Evolutionary conservation across 2,888 invertebrate genomes (phyloP).

Genomic region (Alentia gelatinosa): DNA sequence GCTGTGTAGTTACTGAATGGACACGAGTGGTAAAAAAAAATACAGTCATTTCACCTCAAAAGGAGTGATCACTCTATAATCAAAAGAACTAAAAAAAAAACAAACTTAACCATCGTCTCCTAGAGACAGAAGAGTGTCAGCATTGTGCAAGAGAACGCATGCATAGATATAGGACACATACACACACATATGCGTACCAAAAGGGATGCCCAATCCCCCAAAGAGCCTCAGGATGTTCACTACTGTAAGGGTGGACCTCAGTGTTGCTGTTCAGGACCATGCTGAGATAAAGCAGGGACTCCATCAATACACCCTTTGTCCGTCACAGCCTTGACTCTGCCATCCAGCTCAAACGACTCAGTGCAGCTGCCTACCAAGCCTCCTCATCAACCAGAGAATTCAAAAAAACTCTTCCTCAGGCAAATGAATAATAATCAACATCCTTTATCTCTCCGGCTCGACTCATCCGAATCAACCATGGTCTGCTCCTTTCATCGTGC

Average conservation of each 20-base stretch:
- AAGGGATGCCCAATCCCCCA: no score
- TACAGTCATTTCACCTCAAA: background rate
- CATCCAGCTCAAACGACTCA: constrained; percentile 10
- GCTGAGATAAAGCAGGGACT: no score
- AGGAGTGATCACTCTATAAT: background rate
- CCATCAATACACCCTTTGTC: no score
- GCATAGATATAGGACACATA: no score
- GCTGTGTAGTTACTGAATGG: background rate
- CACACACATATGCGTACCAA: no score
- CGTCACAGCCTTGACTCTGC: background rate
- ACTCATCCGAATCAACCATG: background rate
- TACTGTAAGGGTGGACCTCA: no score
- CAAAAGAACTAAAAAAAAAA: background rate
- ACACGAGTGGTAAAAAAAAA: background rate
- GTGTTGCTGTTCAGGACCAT: background rate
- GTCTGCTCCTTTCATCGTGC: background rate
- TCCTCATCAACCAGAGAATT: background rate
- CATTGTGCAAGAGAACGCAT: no score
- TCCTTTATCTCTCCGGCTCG: background rate
- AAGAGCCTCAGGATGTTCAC: no score
- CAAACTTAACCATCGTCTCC: background rate
- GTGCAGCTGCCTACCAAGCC: background rate
- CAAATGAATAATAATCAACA: background rate
- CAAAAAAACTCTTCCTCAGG: constrained; percentile 2
- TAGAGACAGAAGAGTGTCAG: background rate